Conservation (phyloP, 2,797 vertebrate genomes). For the Galagoides demidoff region DNA sequence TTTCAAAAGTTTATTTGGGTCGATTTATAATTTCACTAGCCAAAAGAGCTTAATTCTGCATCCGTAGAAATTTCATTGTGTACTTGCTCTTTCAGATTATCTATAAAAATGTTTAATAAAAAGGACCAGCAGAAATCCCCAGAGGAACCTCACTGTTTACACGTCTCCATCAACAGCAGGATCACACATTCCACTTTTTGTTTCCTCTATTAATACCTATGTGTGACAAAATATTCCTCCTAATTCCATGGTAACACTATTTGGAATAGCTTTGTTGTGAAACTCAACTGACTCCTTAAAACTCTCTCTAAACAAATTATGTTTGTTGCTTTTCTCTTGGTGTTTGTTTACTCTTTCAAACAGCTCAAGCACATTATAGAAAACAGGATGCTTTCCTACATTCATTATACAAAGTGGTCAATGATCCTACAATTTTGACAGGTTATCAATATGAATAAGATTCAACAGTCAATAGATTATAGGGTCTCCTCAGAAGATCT, state of each 20-base stretch:
- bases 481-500: background rate
- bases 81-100: slow-evolving; percentile 47
- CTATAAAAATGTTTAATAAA: slow-evolving; percentile 53
- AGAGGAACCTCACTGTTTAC: slow-evolving; percentile 26
- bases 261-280: slow-evolving; percentile 53
- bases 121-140: slow-evolving; percentile 39
- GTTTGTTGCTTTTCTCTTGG: background rate
- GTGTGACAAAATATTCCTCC: slow-evolving; percentile 51
- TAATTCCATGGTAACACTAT: slow-evolving; percentile 41
- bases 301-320: slow-evolving; percentile 44
- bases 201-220: slow-evolving; percentile 46
- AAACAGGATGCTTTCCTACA: slow-evolving; percentile 37
- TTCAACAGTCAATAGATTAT: background rate
- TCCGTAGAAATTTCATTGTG: background rate
- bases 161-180: slow-evolving; percentile 22
- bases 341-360: slow-evolving; percentile 26
- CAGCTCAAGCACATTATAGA: background rate
- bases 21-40: slow-evolving; percentile 53
- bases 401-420: background rate
- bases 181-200: slow-evolving; percentile 15
- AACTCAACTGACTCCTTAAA: slow-evolving; percentile 56
- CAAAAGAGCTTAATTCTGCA: background rate
- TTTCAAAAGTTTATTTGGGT: slow-evolving; percentile 30
- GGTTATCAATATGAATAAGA: background rate
- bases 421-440: slow-evolving; percentile 14